Conservation (phyloP, 2,113 vertebrate genomes). For the Ploceus nigricollis region DNA sequence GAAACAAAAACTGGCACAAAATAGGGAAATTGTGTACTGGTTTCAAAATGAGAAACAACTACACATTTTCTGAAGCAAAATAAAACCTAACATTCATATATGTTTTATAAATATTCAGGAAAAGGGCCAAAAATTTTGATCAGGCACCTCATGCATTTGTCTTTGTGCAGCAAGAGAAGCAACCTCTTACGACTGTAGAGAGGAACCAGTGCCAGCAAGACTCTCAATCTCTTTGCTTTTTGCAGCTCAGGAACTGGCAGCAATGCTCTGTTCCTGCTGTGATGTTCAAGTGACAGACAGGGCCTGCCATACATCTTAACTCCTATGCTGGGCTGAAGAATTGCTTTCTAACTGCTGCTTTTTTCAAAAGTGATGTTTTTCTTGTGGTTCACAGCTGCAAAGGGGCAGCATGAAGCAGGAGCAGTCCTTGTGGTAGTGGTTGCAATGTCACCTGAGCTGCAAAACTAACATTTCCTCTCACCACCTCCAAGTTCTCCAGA, state of each 20-base stretch:
- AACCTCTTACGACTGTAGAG: background rate
- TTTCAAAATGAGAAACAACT: background rate
- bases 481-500: background rate
- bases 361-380: background rate
- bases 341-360: background rate
- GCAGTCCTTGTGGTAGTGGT: background rate
- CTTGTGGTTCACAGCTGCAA: background rate
- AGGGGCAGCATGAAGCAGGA: background rate
- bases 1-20: background rate
- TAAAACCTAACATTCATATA: background rate
- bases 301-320: background rate
- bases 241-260: constrained; percentile 11
- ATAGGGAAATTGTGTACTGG: background rate
- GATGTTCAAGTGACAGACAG: background rate
- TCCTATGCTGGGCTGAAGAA: background rate
- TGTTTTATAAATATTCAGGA: background rate
- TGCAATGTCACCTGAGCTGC: background rate
- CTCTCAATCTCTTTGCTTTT: background rate
- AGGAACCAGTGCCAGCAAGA: background rate
- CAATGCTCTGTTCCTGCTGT: background rate
- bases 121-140: background rate
- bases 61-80: background rate
- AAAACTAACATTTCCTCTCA: background rate
- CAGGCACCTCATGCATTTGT: background rate
- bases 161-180: background rate